Evolutionary conservation across 2,888 invertebrate species (phyloP), one percentile per base, ranked within the genome.

Genomic region (Caenorhabditis sp.): DNA sequence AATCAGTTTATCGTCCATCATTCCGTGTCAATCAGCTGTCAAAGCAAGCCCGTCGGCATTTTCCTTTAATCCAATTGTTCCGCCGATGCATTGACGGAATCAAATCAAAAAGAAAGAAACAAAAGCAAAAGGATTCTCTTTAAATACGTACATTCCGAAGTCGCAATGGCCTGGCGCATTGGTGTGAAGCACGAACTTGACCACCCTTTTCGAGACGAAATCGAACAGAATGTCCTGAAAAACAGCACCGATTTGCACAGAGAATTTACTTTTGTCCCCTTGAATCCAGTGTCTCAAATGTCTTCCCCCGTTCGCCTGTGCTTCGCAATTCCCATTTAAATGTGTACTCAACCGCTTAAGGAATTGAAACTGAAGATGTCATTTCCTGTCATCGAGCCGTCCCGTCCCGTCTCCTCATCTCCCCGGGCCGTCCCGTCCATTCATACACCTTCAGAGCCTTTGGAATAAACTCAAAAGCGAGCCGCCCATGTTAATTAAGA

Each of bases 121-220:
- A 58, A 13, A 3, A 13, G 53, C 32, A 43, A 26, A 27, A 43
- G n/a, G 2, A 2, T 11, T n/a, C n/a, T n/a, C n/a, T n/a, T n/a
- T n/a, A n/a, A n/a, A 52, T 15, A 90, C 92, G 90, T 89, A 97
- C 95, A 96, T 96, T 89, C 97, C 98, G 91, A 99, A 99, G 91
- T 99, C 96, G 90, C 97, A 99, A 90, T 99, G 98, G 2, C 98
- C 98, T n/a, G 99, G 98, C 90, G 95, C 97, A 91, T 99, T 99
- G 35, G 98, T 96, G 91, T 99, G 98, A 68, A 99, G 92, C 39
- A 99, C 94, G 90, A 99, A 94, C 91, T 99, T 99, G 91, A 96
- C 96, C 84, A 95, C 95, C 82, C 93, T 92, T 89, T 98, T 95
- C 78, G 95, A 94, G 85, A 94, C 93, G 71, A 96, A 96, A 90